Percentiles rank a stretch among this genome's conserved stretches.
These are phyloP conservation scores for Drosophila mettleri DNA, from an alignment of 2,888 invertebrate species.

Conservation along the genomic window DNA sequence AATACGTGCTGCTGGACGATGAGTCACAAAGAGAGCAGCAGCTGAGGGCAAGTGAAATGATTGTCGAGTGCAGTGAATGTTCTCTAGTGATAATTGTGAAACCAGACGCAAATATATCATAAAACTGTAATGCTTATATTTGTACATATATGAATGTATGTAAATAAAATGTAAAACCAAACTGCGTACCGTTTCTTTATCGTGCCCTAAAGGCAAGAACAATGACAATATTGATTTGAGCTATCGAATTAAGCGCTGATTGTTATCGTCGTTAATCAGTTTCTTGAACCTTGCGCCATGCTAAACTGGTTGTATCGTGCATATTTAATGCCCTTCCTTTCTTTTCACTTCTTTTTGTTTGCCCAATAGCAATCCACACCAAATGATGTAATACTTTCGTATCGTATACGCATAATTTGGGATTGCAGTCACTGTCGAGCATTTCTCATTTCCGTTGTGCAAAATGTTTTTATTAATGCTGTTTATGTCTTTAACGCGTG, in stretches of 20 bases:
- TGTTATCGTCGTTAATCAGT: slow-evolving; percentile 53
- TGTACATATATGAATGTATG: neutral
- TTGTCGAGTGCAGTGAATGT: slow-evolving; percentile 90
- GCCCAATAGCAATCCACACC: slow-evolving; percentile 31
- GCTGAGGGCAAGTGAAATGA: slow-evolving; percentile 82
- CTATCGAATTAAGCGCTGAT: slow-evolving; percentile 21
- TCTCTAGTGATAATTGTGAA: slow-evolving; percentile 88
- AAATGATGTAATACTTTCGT: slow-evolving; percentile 60
- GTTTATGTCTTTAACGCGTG: slow-evolving; percentile 58
- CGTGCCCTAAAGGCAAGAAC: neutral
- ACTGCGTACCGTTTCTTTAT: slow-evolving; percentile 21
- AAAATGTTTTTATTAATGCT: slow-evolving; percentile 54
- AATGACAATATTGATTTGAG: slow-evolving; percentile 18
- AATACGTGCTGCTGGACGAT: slow-evolving; percentile 82
- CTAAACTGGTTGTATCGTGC: slow-evolving; percentile 65
- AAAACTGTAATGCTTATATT: slow-evolving; percentile 15
- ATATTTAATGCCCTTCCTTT: slow-evolving; percentile 58
- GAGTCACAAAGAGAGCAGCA: slow-evolving; percentile 62
- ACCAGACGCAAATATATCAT: slow-evolving; percentile 44
- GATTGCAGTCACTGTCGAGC: slow-evolving; percentile 43
- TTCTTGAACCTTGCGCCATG: slow-evolving; percentile 59
- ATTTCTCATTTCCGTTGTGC: slow-evolving; percentile 66
- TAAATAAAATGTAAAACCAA: slow-evolving; percentile 15
- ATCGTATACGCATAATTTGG: slow-evolving; percentile 27
- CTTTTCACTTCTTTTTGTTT: slow-evolving; percentile 33